Conservation (phyloP, 2,113 vertebrate species). For the Alligator sinensis region DNA sequence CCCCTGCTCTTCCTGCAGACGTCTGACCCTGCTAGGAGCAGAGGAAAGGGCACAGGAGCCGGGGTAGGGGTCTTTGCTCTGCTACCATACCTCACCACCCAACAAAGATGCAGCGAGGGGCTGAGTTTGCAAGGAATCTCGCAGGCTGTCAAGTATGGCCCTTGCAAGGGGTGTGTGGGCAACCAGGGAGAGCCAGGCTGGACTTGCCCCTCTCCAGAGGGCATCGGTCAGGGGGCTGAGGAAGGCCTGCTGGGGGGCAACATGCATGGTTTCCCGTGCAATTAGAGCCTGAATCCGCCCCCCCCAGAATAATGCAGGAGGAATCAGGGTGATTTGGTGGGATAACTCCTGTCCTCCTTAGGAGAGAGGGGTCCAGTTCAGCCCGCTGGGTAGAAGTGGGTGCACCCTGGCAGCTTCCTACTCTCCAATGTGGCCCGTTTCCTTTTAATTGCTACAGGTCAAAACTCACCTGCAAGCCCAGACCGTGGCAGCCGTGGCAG, state of each 20-base stretch:
- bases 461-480: conserved; percentile 96
- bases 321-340: not conserved
- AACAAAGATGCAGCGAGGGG: not conserved
- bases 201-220: not conserved
- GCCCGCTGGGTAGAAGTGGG: not conserved
- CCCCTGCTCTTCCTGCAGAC: not conserved
- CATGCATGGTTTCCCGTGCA: not conserved
- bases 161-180: not conserved
- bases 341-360: not conserved
- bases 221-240: not conserved
- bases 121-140: not conserved
- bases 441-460: conserved; percentile 75
- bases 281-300: not conserved
- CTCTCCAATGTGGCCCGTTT: not conserved
- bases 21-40: not conserved
- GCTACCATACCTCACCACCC: not conserved
- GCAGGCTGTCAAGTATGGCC: not conserved
- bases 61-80: not conserved
- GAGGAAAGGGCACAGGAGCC: not conserved
- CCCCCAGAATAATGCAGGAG: not conserved
- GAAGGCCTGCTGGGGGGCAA: not conserved
- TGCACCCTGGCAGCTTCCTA: not conserved
- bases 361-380: not conserved
- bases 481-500: conserved; percentile 81
- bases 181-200: not conserved